phyloP scores from a whole-genome alignment of 2,888 invertebrate genomes.

The Eristalis pertinax region DNA sequence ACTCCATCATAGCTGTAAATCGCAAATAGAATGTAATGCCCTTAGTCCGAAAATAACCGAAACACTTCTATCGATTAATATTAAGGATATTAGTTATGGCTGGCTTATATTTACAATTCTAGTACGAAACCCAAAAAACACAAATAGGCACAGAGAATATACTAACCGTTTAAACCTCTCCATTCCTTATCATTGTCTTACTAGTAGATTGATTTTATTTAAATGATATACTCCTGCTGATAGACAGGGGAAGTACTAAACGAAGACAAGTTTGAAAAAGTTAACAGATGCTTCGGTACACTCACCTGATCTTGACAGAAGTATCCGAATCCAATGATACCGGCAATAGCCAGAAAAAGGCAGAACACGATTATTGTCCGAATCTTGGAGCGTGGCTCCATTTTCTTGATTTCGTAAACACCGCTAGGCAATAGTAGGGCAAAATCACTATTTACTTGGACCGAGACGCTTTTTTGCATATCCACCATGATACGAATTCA shows the following conservation, averaged over 20 bases:
- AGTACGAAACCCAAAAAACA: too few species aligned
- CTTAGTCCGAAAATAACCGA: too few species aligned
- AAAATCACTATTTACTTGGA: constrained; percentile 92
- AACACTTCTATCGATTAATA: too few species aligned
- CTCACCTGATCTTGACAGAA: constrained; percentile 93
- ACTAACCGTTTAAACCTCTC: too few species aligned
- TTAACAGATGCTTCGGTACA: constrained; percentile 68
- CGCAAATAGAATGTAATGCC: too few species aligned
- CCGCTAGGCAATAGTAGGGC: constrained; percentile 89
- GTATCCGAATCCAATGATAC: constrained; percentile 94
- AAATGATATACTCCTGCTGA: neutral
- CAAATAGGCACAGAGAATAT: too few species aligned
- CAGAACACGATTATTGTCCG: constrained; percentile 91
- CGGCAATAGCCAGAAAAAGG: constrained; percentile 90
- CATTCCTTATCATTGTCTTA: too few species aligned
- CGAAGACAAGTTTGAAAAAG: constrained; percentile 9
- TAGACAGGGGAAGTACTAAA: neutral
- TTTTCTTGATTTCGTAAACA: constrained; percentile 91
- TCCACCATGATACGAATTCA: constrained; percentile 76
- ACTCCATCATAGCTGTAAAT: too few species aligned
- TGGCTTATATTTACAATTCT: too few species aligned
- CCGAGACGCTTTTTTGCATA: constrained; percentile 90
- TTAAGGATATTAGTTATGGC: too few species aligned
- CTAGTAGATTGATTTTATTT: too few species aligned
- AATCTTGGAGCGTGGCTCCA: constrained; percentile 92